Evolutionary conservation across 64 coral and sea anemone genomes (phyloP).

Genomic region (Stichodactyla helianthus): DNA sequence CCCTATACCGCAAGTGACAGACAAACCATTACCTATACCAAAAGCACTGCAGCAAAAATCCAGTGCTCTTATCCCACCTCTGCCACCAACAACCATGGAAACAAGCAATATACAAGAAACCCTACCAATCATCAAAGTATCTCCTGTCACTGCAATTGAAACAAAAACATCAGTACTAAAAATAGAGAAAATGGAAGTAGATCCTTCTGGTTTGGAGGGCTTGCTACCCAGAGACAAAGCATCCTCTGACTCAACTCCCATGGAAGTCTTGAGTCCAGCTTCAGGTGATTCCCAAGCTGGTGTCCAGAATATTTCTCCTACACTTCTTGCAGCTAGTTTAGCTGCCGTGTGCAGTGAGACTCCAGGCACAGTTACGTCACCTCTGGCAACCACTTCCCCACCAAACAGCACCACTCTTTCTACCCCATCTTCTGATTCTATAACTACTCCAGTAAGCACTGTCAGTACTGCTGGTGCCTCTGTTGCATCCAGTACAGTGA

Average conservation of each 20-base stretch:
- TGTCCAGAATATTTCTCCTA: constrained; percentile 44
- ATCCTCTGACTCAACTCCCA: neutral
- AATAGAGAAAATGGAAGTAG: constrained; percentile 29
- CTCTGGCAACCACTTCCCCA: neutral
- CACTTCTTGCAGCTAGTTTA: constrained; percentile 45
- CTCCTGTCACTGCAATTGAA: neutral
- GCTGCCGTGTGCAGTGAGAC: constrained; percentile 55
- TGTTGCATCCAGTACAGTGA: neutral
- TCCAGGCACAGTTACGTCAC: neutral
- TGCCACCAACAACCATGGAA: neutral
- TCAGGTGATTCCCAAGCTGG: neutral
- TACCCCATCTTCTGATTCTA: neutral
- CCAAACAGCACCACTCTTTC: neutral
- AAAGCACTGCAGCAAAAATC: constrained; percentile 57
- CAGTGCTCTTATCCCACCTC: constrained; percentile 32
- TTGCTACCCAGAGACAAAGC: neutral
- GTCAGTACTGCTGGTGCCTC: neutral
- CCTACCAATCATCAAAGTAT: neutral
- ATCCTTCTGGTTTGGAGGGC: neutral
- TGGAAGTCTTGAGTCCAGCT: neutral
- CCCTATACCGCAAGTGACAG: neutral
- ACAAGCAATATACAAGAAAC: neutral
- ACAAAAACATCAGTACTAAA: neutral
- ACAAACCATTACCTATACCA: constrained; percentile 15
- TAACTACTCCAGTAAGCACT: neutral